Evolutionary conservation across 2,113 vertebrate species (phyloP).

Genomic region (Heptranchias perlo): DNA sequence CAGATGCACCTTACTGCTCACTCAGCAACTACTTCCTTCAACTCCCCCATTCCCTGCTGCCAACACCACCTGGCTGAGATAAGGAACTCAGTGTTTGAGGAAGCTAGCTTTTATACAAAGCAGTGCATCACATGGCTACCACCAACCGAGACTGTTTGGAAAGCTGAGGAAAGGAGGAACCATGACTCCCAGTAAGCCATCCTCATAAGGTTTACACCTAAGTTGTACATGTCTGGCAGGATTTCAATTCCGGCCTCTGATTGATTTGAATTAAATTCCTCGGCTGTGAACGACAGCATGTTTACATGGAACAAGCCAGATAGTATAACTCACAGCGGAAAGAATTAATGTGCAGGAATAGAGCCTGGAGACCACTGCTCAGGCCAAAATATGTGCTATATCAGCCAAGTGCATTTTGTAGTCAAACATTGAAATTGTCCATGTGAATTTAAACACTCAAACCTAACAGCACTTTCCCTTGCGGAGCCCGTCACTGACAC

Average conservation of each 20-base stretch:
- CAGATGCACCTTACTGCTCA: neutral
- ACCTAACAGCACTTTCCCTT: neutral
- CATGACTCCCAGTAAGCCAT: neutral
- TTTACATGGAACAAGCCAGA: conserved; percentile 25
- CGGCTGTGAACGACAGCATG: neutral
- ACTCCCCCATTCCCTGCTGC: neutral
- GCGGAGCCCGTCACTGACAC: neutral
- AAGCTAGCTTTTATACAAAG: neutral
- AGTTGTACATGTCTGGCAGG: neutral
- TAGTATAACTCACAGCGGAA: conserved; percentile 24
- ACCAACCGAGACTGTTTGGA: neutral
- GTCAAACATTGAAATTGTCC: neutral
- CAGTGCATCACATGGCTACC: neutral
- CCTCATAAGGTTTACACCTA: neutral
- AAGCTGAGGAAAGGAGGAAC: neutral
- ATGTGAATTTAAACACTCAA: neutral
- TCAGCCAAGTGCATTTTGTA: conserved; percentile 25
- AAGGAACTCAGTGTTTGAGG: neutral
- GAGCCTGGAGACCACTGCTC: neutral
- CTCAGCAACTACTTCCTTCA: neutral
- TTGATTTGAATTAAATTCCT: conserved; percentile 32
- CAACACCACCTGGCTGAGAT: neutral
- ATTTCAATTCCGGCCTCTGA: neutral
- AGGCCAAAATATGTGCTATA: neutral
- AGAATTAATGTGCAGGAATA: conserved; percentile 23